Base-by-base conservation (phyloP, 2,888 invertebrate species). In the Helobdella robusta region DNA sequence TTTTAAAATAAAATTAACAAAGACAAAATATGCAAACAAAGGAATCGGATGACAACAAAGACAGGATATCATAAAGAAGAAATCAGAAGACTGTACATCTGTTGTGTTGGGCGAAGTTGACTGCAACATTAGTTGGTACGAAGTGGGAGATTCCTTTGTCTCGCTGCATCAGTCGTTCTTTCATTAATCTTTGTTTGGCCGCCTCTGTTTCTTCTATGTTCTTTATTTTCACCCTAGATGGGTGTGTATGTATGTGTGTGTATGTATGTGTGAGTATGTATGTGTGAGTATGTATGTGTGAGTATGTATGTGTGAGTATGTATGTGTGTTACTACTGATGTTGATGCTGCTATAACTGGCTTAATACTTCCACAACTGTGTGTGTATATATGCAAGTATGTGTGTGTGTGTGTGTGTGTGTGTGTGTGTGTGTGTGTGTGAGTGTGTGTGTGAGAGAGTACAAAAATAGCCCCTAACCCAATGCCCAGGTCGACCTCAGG, bases 401-500 rank as follows among this genome's bases (percentile, higher is more conserved):
- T n/a, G n/a, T n/a, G n/a, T n/a, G n/a, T n/a, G n/a, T n/a, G n/a
- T n/a, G n/a, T n/a, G n/a, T n/a, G n/a, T n/a, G n/a, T n/a, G n/a
- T n/a, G n/a, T n/a, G n/a, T n/a, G n/a, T n/a, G n/a, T n/a, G n/a
- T n/a, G n/a, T n/a, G n/a, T 4, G 8, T 1, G 3, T 60, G 3
- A n/a, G 18, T 59, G 40, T 1, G 36, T 20, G 36, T n/a, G n/a
- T n/a, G n/a, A n/a, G n/a, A n/a, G n/a, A n/a, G n/a, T n/a, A n/a
- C n/a, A n/a, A n/a, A 52, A 40, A 65, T 1, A 1, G 35, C 18
- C 23, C 66, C 66, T 68, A 69, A 86, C 85, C 95, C 93, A 73
- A 99, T 94, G n/a, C 98, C 98, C 63, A 99, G 84, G 81, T 99
- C 97, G 0, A 99, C 91, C 83, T 99, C 98, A 0, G 98, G 98